Base-by-base conservation (phyloP, 2,888 invertebrate species). In the Heliconius charithonia region DNA sequence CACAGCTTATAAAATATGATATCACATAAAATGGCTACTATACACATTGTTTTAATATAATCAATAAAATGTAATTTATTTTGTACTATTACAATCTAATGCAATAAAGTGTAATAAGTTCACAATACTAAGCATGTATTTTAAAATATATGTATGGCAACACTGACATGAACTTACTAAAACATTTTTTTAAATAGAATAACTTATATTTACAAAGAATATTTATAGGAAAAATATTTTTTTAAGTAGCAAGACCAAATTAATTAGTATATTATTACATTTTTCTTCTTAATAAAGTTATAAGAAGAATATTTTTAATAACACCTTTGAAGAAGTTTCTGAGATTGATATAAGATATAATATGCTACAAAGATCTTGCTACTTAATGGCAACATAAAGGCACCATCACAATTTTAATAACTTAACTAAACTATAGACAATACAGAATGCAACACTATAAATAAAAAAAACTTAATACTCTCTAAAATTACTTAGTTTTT, bases 341-440 rank as follows among this genome's bases (percentile, higher is more conserved):
- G 19, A 56, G 56, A 56, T 22, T 56, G 59, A 59, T n/a, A 59
- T 59, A 59, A 22, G 10, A 59, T 59, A 10, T n/a, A 59, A 59
- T 59, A 59, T 59, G 19, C 13, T 22, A 67, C 4, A 10, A 67
- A 27, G 72, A 72, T 59, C 72, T 59, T 59, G 65, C 65, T 66
- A 29, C 66, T 72, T 25, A 67, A 62, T 67, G 41, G 62, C 77
- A 62, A 67, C 45, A 32, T 19, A 71, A 62, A 66, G 71, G 45
- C 67, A 79, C 45, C 78, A 76, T 79, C 70, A 79, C 70, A 81
- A 78, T 78, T 81, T 27, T 66, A 79, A 62, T 73, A 74, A 79
- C 62, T 67, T 81, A 81, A 65, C 66, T 77, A 79, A 70, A 78
- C 71, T 12, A 76, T 73, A 79, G 73, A 73, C 67, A 74, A 41